Evolutionary conservation across 2,797 vertebrate genomes (phyloP).

Genomic region (Betta splendens): DNA sequence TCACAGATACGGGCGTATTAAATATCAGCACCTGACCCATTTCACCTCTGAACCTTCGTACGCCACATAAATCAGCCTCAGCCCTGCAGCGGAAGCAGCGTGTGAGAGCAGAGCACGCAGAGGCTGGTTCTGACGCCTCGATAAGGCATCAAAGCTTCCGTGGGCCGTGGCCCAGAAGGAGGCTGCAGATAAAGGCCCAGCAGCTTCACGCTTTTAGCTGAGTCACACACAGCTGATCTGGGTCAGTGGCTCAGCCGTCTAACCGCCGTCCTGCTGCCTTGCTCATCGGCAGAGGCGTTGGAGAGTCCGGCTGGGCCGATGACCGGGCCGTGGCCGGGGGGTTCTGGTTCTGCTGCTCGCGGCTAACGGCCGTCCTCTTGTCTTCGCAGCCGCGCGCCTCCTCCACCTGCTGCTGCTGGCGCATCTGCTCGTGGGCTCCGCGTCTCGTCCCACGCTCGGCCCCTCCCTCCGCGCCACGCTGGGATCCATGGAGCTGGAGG

Average conservation of each 20-base stretch:
- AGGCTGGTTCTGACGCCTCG: too few species aligned
- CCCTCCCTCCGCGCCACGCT: constrained; percentile 27
- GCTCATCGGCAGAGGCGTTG: too few species aligned
- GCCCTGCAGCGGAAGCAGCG: too few species aligned
- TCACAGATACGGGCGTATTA: not conserved
- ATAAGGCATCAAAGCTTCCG: too few species aligned
- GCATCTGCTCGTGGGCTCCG: constrained; percentile 51
- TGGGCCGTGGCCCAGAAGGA: constrained; percentile 10
- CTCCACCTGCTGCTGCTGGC: constrained; percentile 69
- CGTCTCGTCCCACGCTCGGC: constrained; percentile 19
- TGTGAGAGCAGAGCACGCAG: not conserved
- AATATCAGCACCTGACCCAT: constrained; percentile 10
- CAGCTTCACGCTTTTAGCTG: constrained; percentile 30
- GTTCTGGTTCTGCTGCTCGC: too few species aligned
- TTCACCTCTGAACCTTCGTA: constrained; percentile 6
- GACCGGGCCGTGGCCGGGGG: too few species aligned
- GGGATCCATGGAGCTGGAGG: constrained; percentile 27
- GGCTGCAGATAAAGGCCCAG: constrained; percentile 11
- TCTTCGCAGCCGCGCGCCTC: constrained; percentile 56
- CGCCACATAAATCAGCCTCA: too few species aligned
- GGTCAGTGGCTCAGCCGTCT: not conserved
- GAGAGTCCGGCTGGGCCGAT: too few species aligned
- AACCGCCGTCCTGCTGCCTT: too few species aligned
- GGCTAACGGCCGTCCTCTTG: not conserved
- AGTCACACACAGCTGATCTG: constrained; percentile 23